Evolutionary conservation across 2,797 vertebrate genomes (phyloP).

Genomic region (Corythornis leucogaster): DNA sequence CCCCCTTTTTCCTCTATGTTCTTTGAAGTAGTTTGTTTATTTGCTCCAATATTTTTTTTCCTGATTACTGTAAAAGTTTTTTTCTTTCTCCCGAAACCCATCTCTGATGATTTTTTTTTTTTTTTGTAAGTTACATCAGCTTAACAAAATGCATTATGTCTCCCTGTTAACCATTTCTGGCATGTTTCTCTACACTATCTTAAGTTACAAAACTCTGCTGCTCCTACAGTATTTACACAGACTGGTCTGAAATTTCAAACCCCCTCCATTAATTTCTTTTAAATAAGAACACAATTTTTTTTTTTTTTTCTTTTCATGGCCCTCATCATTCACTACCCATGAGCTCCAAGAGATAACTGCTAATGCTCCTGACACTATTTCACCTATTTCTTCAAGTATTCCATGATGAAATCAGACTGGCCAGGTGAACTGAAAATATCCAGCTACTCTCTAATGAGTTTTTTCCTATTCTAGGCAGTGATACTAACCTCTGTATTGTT

Average conservation of each 20-base stretch:
- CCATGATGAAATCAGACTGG: neutral
- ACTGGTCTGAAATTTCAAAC: neutral
- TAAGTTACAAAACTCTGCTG: neutral
- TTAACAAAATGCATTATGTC: neutral
- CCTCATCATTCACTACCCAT: neutral
- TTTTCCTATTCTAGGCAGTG: neutral
- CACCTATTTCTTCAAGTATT: neutral
- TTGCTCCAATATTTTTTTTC: neutral
- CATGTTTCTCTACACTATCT: neutral
- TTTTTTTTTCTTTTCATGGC: neutral
- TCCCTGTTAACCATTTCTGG: neutral
- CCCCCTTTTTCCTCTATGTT: neutral
- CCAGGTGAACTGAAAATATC: neutral
- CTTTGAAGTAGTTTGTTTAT: conserved; percentile 31
- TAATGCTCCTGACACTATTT: neutral
- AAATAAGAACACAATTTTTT: neutral
- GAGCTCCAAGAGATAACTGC: neutral
- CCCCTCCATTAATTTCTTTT: neutral
- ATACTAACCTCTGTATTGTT: neutral
- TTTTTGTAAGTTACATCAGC: neutral
- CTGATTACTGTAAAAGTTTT: neutral
- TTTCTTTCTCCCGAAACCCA: neutral
- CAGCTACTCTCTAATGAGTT: neutral
- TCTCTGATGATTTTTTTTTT: neutral
- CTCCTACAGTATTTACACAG: neutral